Percentiles rank a stretch among this genome's conserved stretches.
phyloP scores from a whole-genome alignment of 2,888 invertebrate species.

The Hydrotaea diabolus region DNA sequence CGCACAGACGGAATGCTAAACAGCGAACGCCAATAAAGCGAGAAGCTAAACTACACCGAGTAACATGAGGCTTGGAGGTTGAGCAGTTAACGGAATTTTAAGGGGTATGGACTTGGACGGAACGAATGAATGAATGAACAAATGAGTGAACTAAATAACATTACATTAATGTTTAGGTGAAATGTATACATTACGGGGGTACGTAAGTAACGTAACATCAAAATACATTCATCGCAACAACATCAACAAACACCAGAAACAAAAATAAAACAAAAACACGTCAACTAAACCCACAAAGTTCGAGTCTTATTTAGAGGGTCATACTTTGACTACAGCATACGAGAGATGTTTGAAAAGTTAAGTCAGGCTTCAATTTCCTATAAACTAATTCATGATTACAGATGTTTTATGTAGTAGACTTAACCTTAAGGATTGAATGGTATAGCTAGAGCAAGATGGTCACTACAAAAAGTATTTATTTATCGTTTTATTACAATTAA shows the following conservation, averaged over 20 bases:
- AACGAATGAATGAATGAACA: neutral
- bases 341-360: neutral
- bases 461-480: no score
- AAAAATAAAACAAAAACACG: neutral
- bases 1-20: constrained; percentile 15
- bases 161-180: constrained; percentile 62
- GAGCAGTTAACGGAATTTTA: neutral
- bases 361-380: no score
- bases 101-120: neutral
- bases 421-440: no score
- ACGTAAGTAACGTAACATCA: constrained; percentile 9
- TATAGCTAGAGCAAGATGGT: no score
- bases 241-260: neutral
- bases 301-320: constrained; percentile 3
- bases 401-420: no score
- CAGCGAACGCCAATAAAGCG: constrained; percentile 20
- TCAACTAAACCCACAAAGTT: constrained; percentile 1
- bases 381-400: no score
- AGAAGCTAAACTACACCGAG: neutral
- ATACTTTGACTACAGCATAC: neutral
- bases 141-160: constrained; percentile 56
- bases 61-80: constrained; percentile 56
- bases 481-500: no score
- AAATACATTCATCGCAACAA: constrained; percentile 26
- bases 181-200: constrained; percentile 39